phyloP scores from a whole-genome alignment of 2,888 invertebrate genomes.

The Hesperia comma region DNA sequence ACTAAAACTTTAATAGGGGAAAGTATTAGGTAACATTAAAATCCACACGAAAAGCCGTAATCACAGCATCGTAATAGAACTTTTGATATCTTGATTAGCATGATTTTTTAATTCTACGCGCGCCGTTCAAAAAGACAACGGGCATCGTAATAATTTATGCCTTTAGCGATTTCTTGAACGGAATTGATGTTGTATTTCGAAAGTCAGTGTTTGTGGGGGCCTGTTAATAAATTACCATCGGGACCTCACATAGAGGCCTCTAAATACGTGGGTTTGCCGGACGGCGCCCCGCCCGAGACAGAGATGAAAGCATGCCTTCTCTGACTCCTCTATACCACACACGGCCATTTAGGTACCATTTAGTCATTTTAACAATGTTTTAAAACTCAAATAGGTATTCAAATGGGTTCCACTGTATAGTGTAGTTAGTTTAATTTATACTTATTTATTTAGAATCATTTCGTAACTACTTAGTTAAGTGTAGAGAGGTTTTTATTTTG shows the following conservation, averaged over 20 bases:
- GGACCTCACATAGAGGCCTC: conserved; percentile 77
- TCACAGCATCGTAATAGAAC: conserved; percentile 46
- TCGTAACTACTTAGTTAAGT: too few relatives aligned
- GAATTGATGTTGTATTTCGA: conserved; percentile 56
- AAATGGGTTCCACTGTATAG: background rate
- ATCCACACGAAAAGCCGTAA: conserved; percentile 37
- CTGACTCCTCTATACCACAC: conserved; percentile 41
- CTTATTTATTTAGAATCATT: too few relatives aligned
- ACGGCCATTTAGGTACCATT: conserved; percentile 21
- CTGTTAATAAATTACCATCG: conserved; percentile 74
- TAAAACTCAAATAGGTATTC: background rate
- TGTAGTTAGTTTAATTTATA: background rate
- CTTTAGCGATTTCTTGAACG: conserved; percentile 56
- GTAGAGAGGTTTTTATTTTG: too few relatives aligned
- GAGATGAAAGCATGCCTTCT: conserved; percentile 47
- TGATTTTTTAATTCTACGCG: conserved; percentile 59
- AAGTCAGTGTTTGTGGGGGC: conserved; percentile 73
- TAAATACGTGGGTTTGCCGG: conserved; percentile 71
- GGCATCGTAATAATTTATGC: conserved; percentile 56
- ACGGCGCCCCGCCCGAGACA: conserved; percentile 69
- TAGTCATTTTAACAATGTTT: conserved; percentile 24
- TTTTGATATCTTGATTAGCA: conserved; percentile 68
- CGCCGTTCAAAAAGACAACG: conserved; percentile 23
- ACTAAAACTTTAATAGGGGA: conserved; percentile 29
- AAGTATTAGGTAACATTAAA: conserved; percentile 38